Base-by-base conservation (phyloP, 2,797 vertebrate genomes). In the Macrochelys suwanniensis region DNA sequence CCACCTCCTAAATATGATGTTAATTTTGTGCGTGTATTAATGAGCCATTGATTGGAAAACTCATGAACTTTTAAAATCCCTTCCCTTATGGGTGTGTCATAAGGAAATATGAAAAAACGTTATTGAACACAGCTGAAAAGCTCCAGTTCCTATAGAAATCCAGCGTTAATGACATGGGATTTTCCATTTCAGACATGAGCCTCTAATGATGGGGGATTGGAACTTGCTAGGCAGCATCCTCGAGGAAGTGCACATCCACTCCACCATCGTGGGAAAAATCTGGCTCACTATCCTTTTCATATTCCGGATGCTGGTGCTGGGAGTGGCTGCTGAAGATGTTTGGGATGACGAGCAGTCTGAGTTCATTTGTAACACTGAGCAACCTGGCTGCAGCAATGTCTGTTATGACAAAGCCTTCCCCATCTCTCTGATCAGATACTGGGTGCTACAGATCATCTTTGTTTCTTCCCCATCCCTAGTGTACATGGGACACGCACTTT, bases 201-300 rank as follows among this genome's bases (percentile, higher is more conserved):
- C 94, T 98, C 96, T 98, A 97, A 99, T 97, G 96, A 99, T 99
- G 99, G 99, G 99, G 94, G 99, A 99, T 87, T 99, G 99, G 99
- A 99, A 99, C 94, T 97, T 99, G 97, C 83, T 99, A 94, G 99
- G 99, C 85, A 98, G 99, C 92, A 98, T 99, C 97, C 98, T 99
- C 93, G 99, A 99, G 95, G 99, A 99, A 97, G 99, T 99, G 88
- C 99, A 99, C 95, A 98, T 99, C 94, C 99, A 99, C 95, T 99
- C 99, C 93, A 99, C 99, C 87, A 99, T 99, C 1, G 99, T 99
- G 94, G 99, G 99, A 78, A 99, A 99, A 98, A 99, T 99, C 96
- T 99, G 99, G 99, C 98, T 99, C 74, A 99, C 99, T 11, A 99
- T 99, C 96, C 99, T 99, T 80, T 99, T 99, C 96, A 99, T 99